phyloP scores from a whole-genome alignment of 2,797 vertebrate genomes.

The Brachyalestes nurse region DNA sequence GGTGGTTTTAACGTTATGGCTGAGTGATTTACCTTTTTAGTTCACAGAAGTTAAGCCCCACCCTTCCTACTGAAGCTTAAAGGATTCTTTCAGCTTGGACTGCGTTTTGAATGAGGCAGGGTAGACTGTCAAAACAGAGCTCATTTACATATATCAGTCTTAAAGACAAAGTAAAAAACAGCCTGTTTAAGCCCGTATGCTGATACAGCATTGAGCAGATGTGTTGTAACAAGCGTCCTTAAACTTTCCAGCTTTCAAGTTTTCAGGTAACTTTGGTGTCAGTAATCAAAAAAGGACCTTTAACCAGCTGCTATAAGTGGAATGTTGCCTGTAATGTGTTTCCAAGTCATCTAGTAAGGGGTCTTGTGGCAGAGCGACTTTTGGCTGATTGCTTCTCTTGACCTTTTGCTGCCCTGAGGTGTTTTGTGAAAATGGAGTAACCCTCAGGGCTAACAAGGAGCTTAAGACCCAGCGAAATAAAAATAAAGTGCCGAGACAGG shows the following conservation, averaged over 20 bases:
- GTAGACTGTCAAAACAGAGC: neutral
- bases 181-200: neutral
- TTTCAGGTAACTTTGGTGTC: neutral
- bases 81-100: neutral
- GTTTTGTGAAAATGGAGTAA: conserved; percentile 13
- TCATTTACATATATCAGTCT: too few relatives aligned
- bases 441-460: conserved; percentile 9
- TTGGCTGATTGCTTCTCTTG: conserved; percentile 24
- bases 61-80: neutral
- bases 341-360: conserved; percentile 16
- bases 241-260: neutral
- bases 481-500: conserved; percentile 21
- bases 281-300: neutral
- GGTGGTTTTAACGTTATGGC: too few relatives aligned
- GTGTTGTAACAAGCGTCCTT: neutral
- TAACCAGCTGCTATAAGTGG: conserved; percentile 25
- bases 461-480: conserved; percentile 11
- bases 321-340: conserved; percentile 24
- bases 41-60: neutral
- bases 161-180: neutral
- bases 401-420: conserved; percentile 9
- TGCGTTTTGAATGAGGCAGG: neutral
- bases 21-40: neutral
- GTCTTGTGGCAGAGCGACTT: conserved; percentile 11
- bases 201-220: neutral